Conservation (phyloP, 2,797 vertebrate genomes). For the Sorex maritimensis region DNA sequence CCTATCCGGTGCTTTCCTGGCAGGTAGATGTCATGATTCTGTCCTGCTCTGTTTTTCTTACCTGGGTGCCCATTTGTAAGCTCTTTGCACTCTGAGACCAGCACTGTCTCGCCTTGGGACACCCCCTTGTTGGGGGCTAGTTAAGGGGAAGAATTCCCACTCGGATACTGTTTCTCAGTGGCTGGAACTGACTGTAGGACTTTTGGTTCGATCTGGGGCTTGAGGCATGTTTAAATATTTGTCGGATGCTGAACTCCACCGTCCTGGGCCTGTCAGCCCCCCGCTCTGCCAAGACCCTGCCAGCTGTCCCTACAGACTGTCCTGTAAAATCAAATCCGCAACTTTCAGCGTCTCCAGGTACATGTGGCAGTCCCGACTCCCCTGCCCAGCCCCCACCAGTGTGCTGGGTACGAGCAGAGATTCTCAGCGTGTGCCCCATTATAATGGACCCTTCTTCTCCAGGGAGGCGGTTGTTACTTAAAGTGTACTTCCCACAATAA, state of each 20-base stretch:
- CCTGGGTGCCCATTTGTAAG: no score
- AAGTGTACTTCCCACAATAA: neutral
- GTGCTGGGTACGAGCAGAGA: neutral
- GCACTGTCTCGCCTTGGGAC: no score
- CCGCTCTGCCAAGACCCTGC: neutral
- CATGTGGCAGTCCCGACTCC: neutral
- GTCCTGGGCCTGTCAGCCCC: neutral
- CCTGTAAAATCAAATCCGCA: neutral
- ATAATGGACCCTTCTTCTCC: conserved; percentile 11
- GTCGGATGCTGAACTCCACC: neutral
- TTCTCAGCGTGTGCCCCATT: conserved; percentile 16
- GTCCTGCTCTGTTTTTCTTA: no score
- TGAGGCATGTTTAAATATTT: neutral
- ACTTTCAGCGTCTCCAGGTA: neutral
- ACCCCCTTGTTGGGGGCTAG: no score
- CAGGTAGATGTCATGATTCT: no score
- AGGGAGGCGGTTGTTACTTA: neutral
- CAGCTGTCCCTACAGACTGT: no score
- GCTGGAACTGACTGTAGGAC: neutral
- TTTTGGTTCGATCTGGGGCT: neutral
- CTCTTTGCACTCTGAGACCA: no score
- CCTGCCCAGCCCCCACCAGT: neutral
- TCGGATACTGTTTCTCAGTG: neutral
- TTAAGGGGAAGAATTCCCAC: no score
- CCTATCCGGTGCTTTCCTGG: no score